Percentiles rank a stretch among this genome's conserved stretches.
Evolutionary conservation across 35 echinoderm and acorn worm genomes (phyloP).

Genomic region (Holothuria glaberrima): DNA sequence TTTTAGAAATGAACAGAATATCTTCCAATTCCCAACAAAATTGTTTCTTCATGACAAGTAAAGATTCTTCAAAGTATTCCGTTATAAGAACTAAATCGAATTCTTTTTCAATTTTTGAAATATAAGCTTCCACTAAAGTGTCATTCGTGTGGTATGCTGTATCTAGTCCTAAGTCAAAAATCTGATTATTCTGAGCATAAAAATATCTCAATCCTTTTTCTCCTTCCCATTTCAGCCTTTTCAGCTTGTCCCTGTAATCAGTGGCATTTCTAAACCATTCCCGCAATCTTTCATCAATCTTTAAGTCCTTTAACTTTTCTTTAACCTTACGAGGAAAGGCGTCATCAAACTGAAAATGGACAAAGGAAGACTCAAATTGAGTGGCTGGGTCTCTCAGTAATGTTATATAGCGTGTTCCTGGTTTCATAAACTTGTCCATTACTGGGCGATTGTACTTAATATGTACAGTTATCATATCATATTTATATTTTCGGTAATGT

Average conservation of each 20-base stretch:
- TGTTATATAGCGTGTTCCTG: conserved; percentile 78
- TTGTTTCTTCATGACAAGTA: conserved; percentile 49
- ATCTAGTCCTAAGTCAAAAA: too few species aligned
- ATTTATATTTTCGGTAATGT: conserved; percentile 55
- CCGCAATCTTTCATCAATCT: neutral
- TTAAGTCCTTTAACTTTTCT: neutral
- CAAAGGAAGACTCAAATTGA: conserved; percentile 86
- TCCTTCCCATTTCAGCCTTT: conserved; percentile 19
- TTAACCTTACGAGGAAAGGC: conserved; percentile 40
- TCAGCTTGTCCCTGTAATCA: conserved; percentile 1
- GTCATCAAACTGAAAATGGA: conserved; percentile 68
- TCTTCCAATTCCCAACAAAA: conserved; percentile 57
- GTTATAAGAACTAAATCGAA: conserved; percentile 48
- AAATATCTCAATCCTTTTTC: too few species aligned
- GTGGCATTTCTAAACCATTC: neutral
- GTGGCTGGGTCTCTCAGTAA: conserved; percentile 71
- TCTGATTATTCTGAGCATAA: too few species aligned
- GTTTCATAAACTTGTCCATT: conserved; percentile 74
- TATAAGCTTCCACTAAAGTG: conserved; percentile 22
- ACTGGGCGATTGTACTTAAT: conserved; percentile 63
- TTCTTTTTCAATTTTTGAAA: conserved; percentile 17
- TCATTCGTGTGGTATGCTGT: conserved; percentile 8
- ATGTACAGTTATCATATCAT: conserved; percentile 80
- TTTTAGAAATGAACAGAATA: conserved; percentile 71
- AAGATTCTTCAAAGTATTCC: conserved; percentile 61